A percentile compares a stretch with the other conserved stretches of the same genome.
These are phyloP conservation scores for Myodes glareolus DNA, from an alignment of 2,113 vertebrate genomes.

Conservation along the genomic window DNA sequence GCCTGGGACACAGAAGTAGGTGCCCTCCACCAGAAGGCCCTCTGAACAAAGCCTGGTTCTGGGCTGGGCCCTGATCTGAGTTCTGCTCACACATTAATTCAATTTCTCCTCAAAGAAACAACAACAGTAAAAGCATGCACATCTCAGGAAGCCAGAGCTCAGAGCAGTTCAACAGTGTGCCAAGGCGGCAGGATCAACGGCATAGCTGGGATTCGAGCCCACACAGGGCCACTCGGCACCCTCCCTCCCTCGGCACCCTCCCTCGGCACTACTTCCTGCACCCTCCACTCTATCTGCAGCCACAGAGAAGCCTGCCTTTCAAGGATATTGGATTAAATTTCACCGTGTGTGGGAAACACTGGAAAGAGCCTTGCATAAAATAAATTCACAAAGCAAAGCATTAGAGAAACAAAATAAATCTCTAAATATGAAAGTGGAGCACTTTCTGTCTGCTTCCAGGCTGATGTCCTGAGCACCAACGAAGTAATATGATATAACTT, in stretches of 20 bases:
- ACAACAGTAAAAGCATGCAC: not conserved
- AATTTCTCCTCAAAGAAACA: not conserved
- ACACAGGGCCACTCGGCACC: rapidly evolving
- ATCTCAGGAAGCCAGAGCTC: not conserved
- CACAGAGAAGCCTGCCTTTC: not conserved
- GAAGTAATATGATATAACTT: not conserved
- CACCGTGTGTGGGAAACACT: not conserved
- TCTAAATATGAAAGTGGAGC: not conserved
- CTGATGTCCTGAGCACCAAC: not conserved
- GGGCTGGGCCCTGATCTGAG: not conserved
- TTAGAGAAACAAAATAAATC: conserved; percentile 6
- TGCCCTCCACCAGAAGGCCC: not conserved
- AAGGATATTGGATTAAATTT: not conserved
- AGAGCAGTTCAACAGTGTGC: not conserved
- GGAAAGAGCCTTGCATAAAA: not conserved
- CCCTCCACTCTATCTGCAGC: not conserved
- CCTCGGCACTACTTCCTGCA: rapidly evolving
- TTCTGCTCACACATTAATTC: not conserved
- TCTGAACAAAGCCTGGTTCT: not conserved
- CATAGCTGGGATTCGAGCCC: not conserved
- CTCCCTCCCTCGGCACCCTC: too few species aligned
- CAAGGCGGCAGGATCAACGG: too few species aligned
- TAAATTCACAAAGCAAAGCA: not conserved
- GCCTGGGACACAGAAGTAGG: not conserved
- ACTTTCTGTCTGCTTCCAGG: not conserved